Evolutionary conservation across 2,113 vertebrate genomes (phyloP).

Genomic region (Ellobius talpinus): DNA sequence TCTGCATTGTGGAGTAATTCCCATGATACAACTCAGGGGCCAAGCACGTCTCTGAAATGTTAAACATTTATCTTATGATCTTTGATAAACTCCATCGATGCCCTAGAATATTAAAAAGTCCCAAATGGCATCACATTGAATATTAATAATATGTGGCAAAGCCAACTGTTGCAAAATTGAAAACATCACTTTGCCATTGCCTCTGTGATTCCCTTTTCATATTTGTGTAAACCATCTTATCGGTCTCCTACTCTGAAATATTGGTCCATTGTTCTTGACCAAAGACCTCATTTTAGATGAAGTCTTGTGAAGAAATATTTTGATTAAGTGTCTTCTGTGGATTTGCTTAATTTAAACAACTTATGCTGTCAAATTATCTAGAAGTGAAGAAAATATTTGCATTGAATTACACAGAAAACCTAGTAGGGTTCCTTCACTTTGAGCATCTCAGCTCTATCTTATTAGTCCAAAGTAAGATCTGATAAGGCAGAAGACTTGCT

Average conservation of each 20-base stretch:
- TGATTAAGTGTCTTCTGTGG: background rate
- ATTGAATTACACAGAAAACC: background rate
- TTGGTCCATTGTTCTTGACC: background rate
- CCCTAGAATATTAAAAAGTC: background rate
- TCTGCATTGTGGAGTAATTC: constrained; percentile 76
- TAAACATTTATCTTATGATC: background rate
- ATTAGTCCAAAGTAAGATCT: background rate
- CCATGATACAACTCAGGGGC: constrained; percentile 82
- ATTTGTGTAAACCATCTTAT: rapidly evolving
- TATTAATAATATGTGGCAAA: background rate
- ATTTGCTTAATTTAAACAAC: background rate
- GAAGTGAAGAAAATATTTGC: background rate
- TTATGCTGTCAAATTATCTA: background rate
- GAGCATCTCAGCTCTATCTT: background rate
- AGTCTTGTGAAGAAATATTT: background rate
- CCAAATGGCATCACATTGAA: background rate
- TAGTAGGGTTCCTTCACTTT: background rate
- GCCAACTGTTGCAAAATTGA: background rate
- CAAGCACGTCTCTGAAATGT: constrained; percentile 80
- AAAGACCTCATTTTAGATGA: constrained; percentile 18
- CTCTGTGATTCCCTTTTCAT: background rate
- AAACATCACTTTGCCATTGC: background rate
- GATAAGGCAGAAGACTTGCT: too few species aligned
- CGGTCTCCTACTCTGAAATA: background rate
- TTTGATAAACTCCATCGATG: background rate